Evolutionary conservation across 2,797 vertebrate species (phyloP).

Genomic region (Falco biarmicus): DNA sequence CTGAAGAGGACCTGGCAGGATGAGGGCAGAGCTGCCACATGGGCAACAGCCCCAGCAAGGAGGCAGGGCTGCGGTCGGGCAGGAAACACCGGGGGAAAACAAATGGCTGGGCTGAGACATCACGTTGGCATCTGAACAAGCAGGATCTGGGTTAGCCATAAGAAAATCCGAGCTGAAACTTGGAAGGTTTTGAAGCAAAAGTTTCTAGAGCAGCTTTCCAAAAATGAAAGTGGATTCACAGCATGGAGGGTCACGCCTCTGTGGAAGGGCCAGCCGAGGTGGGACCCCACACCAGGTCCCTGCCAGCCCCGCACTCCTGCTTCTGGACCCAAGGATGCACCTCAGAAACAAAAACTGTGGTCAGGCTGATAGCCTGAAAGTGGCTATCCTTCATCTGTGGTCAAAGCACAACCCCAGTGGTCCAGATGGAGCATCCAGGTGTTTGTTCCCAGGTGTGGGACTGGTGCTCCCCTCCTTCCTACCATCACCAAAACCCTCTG

Average conservation of each 20-base stretch:
- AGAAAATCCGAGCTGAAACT: neutral
- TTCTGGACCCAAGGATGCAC: neutral
- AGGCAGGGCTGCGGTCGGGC: neutral
- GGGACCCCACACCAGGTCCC: too few relatives aligned
- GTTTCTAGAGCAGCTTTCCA: neutral
- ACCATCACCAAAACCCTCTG: neutral
- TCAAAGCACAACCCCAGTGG: neutral
- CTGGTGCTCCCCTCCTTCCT: neutral
- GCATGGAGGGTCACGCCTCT: neutral
- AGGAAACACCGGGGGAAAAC: fast-evolving
- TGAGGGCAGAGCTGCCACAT: fast-evolving
- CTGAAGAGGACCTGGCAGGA: neutral
- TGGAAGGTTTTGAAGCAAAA: neutral
- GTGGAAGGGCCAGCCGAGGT: neutral
- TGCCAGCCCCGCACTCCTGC: neutral
- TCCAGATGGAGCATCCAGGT: neutral
- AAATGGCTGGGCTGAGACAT: neutral
- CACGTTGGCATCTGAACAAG: neutral
- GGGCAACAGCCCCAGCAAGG: neutral
- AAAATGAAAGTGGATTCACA: neutral
- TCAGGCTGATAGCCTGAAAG: neutral
- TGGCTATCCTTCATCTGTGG: neutral
- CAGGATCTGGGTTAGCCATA: neutral
- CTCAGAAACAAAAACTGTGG: neutral
- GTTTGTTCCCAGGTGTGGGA: neutral